A percentile compares a stretch with the other conserved stretches of the same genome.
phyloP scores from a whole-genome alignment of 2,888 invertebrate genomes.

The Tiliacea citrago region DNA sequence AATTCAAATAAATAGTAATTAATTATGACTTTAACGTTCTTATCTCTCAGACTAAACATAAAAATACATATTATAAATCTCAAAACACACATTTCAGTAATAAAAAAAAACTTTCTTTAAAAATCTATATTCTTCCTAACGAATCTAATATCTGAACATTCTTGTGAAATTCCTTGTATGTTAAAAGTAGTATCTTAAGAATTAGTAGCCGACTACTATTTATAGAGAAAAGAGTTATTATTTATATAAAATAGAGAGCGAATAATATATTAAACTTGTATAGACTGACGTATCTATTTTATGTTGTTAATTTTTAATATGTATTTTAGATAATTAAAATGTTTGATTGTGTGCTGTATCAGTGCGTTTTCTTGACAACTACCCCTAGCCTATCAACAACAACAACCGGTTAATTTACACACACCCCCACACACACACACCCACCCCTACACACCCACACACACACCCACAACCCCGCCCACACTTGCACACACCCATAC shows the following conservation, averaged over 20 bases:
- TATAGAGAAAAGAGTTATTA: constrained; percentile 69
- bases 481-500: too few species aligned
- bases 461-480: too few species aligned
- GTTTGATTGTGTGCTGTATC: constrained; percentile 74
- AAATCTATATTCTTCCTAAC: constrained; percentile 27
- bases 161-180: constrained; percentile 58
- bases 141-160: constrained; percentile 45
- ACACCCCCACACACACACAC: not conserved
- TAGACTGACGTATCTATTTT: constrained; percentile 76
- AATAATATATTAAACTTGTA: constrained; percentile 73
- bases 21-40: constrained; percentile 38
- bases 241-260: constrained; percentile 72
- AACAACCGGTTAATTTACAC: not conserved
- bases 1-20: not conserved
- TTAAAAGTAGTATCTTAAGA: constrained; percentile 57
- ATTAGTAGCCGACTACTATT: constrained; percentile 61
- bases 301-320: constrained; percentile 71
- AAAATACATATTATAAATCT: constrained; percentile 62
- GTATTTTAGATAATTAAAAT: constrained; percentile 76
- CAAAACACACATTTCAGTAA: constrained; percentile 20
- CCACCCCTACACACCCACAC: not conserved
- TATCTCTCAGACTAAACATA: constrained; percentile 48
- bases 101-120: not conserved
- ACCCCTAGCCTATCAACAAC: too few species aligned
- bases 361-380: constrained; percentile 43